Evolutionary conservation across 2,113 vertebrate genomes (phyloP).

Genomic region (Lynx canadensis): DNA sequence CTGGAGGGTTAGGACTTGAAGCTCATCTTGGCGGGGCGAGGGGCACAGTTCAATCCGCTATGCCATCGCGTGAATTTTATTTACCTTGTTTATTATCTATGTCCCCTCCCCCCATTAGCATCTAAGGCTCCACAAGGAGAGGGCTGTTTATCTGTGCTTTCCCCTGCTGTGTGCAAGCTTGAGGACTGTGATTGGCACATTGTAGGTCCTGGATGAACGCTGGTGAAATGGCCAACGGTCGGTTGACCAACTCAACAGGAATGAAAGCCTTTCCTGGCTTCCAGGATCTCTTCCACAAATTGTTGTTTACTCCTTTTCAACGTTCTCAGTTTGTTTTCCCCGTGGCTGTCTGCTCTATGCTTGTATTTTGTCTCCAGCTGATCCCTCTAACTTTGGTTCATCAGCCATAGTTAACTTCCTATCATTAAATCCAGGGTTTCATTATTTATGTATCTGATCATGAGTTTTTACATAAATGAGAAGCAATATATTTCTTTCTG

Average conservation of each 20-base stretch:
- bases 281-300: background rate
- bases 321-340: too few species aligned
- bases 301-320: background rate
- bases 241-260: rapidly evolving
- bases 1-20: background rate
- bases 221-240: background rate
- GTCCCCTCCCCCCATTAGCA: background rate
- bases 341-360: background rate
- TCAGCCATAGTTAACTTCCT: background rate
- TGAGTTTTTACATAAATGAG: background rate
- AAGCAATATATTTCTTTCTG: background rate
- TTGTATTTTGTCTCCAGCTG: background rate
- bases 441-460: background rate
- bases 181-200: too few species aligned
- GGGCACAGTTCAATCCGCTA: background rate
- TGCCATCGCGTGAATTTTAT: background rate
- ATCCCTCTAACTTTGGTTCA: background rate
- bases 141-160: background rate
- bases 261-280: background rate
- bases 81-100: background rate
- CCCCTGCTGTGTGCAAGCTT: background rate
- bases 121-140: background rate
- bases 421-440: background rate
- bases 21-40: background rate
- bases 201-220: rapidly evolving